Base-by-base conservation (phyloP, 2,113 vertebrate genomes). In the Tretioscincus oriximinensis region DNA sequence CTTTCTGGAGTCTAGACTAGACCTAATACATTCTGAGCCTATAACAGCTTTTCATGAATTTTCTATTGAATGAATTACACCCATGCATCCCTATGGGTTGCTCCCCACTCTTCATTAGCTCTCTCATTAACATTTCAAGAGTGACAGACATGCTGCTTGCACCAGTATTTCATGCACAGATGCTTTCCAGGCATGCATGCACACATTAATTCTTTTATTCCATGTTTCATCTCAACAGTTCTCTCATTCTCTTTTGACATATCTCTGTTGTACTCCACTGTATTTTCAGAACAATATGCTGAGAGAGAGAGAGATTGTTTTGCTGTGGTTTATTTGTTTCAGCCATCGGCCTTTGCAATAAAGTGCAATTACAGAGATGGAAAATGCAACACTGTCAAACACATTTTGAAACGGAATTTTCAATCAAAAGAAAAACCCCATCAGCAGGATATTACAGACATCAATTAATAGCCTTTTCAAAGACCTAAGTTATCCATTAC, bases 171-270 rank as follows among this genome's bases (percentile, higher is more conserved):
- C 65, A n/a, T 70, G 77, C 28, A 68, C 29, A 74, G 72, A 18
- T 35, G 68, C 82, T 58, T 84, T 63, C 29, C 24, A 71, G 31
- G 73, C 54, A 80, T 64, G 68, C 35, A 81, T 47, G 31, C 35
- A 49, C 35, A 83, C 14, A 78, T 69, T 70, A 79, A 75, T 79
- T 74, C 64, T 51, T 75, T 73, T 66, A 75, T 77, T 74, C 70
- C 21, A 14, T 47, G 64, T 80, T 75, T 72, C 77, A 41, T 80
- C 63, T 29, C 71, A 80, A 84, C 75, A 35, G 54, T 65, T 77
- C 72, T 65, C 77, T 76, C 20, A 83, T 73, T 66, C 51, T 84
- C 49, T 76, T 81, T 21, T n/a, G 73, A 60, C 69, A 80, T 8
- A 3, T 67, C 74, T 80, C 74, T 73, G 1, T 63, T n/a, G 14